Conservation (phyloP, 2,888 invertebrate species). For the Congeria kusceri region DNA sequence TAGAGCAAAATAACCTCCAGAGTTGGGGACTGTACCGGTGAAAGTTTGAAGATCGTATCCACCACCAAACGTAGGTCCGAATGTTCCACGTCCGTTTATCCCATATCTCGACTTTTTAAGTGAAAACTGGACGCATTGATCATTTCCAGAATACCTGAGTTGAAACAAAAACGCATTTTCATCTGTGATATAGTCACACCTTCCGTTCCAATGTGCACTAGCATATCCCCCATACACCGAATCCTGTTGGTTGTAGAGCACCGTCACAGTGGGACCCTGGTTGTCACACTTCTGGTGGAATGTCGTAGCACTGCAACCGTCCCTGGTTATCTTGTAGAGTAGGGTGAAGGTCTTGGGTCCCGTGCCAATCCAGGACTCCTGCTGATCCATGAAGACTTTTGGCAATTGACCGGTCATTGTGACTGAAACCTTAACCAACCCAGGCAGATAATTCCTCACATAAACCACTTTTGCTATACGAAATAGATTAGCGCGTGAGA, state of each 20-base stretch:
- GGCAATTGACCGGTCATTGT: conserved; percentile 30
- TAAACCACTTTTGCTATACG: too few species aligned
- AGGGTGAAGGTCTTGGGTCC: conserved; percentile 57
- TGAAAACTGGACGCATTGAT: conserved; percentile 37
- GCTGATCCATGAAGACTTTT: conserved; percentile 51
- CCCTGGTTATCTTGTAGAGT: conserved; percentile 58
- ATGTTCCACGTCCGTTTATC: conserved; percentile 1
- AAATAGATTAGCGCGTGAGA: too few species aligned
- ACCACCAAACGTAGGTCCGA: conserved; percentile 56
- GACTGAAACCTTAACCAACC: neutral
- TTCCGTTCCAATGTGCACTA: neutral
- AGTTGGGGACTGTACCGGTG: conserved; percentile 11
- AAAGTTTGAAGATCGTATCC: conserved; percentile 51
- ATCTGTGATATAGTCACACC: neutral
- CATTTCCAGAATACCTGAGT: conserved; percentile 39
- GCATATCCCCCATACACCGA: conserved; percentile 67
- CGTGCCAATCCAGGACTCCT: conserved; percentile 59
- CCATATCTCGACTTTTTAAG: conserved; percentile 25
- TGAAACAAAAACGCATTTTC: conserved; percentile 37
- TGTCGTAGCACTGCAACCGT: conserved; percentile 55
- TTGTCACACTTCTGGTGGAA: conserved; percentile 69
- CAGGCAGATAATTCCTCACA: too few species aligned
- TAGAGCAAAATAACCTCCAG: conserved; percentile 27
- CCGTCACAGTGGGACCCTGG: conserved; percentile 65
- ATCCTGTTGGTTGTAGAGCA: conserved; percentile 64